phyloP scores from a whole-genome alignment of 2,888 invertebrate species.

The Tetragonisca angustula region DNA sequence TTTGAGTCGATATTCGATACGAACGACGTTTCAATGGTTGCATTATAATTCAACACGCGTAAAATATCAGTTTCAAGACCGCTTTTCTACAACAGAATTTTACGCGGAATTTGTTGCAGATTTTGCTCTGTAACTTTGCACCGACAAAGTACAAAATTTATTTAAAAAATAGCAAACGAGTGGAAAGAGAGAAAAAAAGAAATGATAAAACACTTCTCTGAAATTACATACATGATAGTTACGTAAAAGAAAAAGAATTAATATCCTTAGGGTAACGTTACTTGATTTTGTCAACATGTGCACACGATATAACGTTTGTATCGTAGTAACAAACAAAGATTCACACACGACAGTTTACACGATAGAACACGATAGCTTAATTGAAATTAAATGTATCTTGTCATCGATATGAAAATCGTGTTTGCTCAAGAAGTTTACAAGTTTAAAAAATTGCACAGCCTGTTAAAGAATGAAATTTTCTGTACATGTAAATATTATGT shows the following conservation, averaged over 20 bases:
- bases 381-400: slow-evolving; percentile 47
- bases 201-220: neutral
- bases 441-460: slow-evolving; percentile 66
- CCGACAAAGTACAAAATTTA: neutral
- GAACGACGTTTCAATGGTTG: neutral
- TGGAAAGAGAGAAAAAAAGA: neutral
- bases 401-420: slow-evolving; percentile 40
- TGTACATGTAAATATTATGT: slow-evolving; percentile 24
- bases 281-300: slow-evolving; percentile 13
- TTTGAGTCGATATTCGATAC: neutral
- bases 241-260: neutral
- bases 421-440: slow-evolving; percentile 42
- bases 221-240: neutral
- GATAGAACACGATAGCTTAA: slow-evolving; percentile 35
- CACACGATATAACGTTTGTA: slow-evolving; percentile 24
- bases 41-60: slow-evolving; percentile 7
- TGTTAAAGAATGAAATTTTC: slow-evolving; percentile 53
- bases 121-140: neutral
- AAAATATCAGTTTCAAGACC: slow-evolving; percentile 75
- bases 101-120: slow-evolving; percentile 30
- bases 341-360: slow-evolving; percentile 39
- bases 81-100: slow-evolving; percentile 75
- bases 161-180: neutral
- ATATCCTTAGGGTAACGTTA: slow-evolving; percentile 3
- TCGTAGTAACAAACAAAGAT: slow-evolving; percentile 40